phyloP scores from a whole-genome alignment of 23 tunicate genomes.

The Aplidium turbinatum region DNA sequence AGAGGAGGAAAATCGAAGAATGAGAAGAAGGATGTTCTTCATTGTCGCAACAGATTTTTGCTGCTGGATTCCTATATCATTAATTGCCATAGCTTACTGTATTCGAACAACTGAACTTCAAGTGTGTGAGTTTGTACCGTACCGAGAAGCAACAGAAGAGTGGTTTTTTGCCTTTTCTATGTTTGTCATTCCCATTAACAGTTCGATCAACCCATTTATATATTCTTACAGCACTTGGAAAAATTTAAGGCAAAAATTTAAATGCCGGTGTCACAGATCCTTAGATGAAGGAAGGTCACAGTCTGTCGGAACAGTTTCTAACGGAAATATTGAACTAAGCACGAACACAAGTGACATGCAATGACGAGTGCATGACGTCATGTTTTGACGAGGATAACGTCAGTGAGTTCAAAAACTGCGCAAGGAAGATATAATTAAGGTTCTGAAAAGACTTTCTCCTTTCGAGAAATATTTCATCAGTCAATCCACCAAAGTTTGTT shows the following conservation, averaged over 20 bases:
- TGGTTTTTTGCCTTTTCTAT: slow-evolving; percentile 24
- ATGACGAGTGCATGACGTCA: too few species aligned
- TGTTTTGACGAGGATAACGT: too few species aligned
- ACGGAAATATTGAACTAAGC: too few species aligned
- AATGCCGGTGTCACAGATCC: background rate
- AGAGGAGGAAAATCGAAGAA: slow-evolving; percentile 14
- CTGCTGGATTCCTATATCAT: slow-evolving; percentile 35
- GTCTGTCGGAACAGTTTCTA: too few species aligned
- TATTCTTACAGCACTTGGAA: slow-evolving; percentile 11
- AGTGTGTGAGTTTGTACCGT: background rate
- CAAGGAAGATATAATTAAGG: too few species aligned
- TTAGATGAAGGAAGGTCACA: too few species aligned
- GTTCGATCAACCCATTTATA: slow-evolving; percentile 20
- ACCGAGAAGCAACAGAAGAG: slow-evolving; percentile 3
- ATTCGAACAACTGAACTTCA: background rate
- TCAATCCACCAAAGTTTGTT: too few species aligned
- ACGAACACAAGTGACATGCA: too few species aligned
- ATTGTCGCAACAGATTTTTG: slow-evolving; percentile 37
- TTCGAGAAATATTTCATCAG: too few species aligned
- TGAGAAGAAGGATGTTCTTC: slow-evolving; percentile 17
- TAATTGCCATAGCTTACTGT: slow-evolving; percentile 5
- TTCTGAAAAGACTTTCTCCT: too few species aligned
- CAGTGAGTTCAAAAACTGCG: too few species aligned
- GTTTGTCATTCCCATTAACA: slow-evolving; percentile 14
- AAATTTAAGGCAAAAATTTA: background rate